Evolutionary conservation across 2,113 vertebrate genomes (phyloP).

Genomic region (Strix uralensis): DNA sequence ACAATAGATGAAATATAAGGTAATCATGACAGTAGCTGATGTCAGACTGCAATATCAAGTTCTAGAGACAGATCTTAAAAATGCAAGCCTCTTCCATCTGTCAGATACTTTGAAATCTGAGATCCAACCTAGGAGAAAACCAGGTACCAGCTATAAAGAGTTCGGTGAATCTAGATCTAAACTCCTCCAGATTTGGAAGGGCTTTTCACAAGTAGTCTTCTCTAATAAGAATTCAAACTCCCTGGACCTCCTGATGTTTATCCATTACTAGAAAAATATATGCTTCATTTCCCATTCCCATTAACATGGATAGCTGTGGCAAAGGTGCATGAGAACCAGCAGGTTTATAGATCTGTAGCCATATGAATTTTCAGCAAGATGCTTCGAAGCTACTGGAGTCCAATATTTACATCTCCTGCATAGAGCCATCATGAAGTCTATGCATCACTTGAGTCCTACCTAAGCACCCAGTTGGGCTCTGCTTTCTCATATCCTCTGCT

Average conservation of each 20-base stretch:
- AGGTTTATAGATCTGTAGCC: slow-evolving; percentile 48
- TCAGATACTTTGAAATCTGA: neutral
- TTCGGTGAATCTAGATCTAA: slow-evolving; percentile 18
- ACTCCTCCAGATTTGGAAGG: neutral
- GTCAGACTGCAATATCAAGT: neutral
- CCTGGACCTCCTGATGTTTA: slow-evolving; percentile 50
- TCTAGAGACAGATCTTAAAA: neutral
- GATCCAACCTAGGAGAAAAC: neutral
- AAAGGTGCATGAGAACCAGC: slow-evolving; percentile 51
- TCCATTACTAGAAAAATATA: slow-evolving; percentile 56
- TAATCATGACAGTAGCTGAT: neutral
- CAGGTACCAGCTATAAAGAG: neutral
- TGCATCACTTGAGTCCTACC: neutral
- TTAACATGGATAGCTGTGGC: slow-evolving; percentile 42
- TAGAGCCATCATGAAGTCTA: neutral
- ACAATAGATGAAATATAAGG: neutral
- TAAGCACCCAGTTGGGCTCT: neutral
- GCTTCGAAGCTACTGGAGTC: slow-evolving; percentile 14
- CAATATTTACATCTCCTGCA: slow-evolving; percentile 14
- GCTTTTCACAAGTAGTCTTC: slow-evolving; percentile 3
- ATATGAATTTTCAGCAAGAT: slow-evolving; percentile 60
- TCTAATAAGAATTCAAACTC: slow-evolving; percentile 50
- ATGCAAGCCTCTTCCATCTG: neutral
- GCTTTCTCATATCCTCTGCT: neutral
- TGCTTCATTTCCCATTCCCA: slow-evolving; percentile 57